phyloP scores from a whole-genome alignment of 2,888 invertebrate genomes.

The Monopis laevigella region DNA sequence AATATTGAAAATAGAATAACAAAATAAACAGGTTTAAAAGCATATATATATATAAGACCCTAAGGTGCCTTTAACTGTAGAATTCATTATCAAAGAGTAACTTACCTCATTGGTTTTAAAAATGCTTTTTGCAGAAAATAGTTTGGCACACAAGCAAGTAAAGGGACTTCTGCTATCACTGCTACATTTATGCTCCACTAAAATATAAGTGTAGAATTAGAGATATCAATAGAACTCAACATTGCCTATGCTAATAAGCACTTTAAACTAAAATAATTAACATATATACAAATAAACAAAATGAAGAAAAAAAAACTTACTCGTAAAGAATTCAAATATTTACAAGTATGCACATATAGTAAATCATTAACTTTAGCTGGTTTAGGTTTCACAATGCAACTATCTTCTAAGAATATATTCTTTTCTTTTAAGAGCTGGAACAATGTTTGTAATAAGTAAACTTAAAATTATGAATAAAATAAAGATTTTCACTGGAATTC shows the following conservation, averaged over 20 bases:
- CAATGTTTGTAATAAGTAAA: conserved; percentile 2
- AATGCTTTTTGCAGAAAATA: conserved; percentile 78
- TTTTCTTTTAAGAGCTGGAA: conserved; percentile 68
- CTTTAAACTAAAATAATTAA: no score
- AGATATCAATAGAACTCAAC: no score
- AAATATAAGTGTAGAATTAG: background rate
- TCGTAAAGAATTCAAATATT: conserved; percentile 79
- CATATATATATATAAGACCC: no score
- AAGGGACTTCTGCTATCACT: conserved; percentile 80
- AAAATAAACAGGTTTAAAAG: no score
- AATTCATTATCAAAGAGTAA: no score
- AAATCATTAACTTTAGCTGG: conserved; percentile 79
- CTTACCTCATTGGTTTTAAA: conserved; percentile 79
- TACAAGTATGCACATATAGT: conserved; percentile 76
- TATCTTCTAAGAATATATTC: conserved; percentile 43
- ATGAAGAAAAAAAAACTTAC: conserved; percentile 39
- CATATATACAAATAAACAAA: background rate
- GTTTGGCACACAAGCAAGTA: conserved; percentile 80
- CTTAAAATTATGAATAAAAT: conserved; percentile 4
- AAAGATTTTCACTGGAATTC: no score
- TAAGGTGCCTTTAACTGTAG: no score
- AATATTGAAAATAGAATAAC: no score
- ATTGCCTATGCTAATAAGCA: no score
- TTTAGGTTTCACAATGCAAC: conserved; percentile 71
- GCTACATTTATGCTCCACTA: conserved; percentile 87